Percentiles rank a stretch among this genome's conserved stretches.
Conservation (phyloP, 1,140 invertebrate genomes). For the Tetramorium simillimum region DNA sequence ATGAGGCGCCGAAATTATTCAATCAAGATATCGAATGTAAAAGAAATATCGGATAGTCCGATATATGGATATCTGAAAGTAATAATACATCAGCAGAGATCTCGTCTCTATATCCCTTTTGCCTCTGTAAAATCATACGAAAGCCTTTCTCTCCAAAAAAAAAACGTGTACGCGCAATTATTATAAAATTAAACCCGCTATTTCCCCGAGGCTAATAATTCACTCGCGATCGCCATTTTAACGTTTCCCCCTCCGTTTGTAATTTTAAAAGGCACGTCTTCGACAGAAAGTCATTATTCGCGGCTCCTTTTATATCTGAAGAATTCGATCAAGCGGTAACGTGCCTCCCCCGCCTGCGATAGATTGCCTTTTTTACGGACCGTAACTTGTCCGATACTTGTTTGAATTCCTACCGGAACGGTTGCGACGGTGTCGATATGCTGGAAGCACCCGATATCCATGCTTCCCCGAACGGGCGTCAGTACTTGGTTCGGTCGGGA, state of each 20-base stretch:
- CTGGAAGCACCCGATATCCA: constrained; percentile 19
- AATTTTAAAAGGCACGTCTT: neutral
- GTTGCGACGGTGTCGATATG: constrained; percentile 17
- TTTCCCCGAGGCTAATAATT: neutral
- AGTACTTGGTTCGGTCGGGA: constrained; percentile 25
- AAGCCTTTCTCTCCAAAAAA: neutral
- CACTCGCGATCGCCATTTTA: neutral
- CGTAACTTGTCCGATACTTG: constrained; percentile 30
- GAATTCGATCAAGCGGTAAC: neutral
- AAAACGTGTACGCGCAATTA: neutral
- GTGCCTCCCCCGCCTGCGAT: neutral
- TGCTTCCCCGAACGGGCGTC: constrained; percentile 1
- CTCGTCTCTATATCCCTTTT: neutral
- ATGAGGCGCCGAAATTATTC: neutral
- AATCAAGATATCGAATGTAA: neutral
- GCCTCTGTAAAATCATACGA: neutral
- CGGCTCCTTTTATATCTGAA: neutral
- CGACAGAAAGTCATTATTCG: constrained; percentile 1
- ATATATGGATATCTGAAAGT: neutral
- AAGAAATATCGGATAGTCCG: neutral
- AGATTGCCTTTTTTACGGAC: constrained; percentile 6
- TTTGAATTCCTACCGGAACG: constrained; percentile 24
- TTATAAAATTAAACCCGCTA: neutral
- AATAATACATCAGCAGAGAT: neutral
- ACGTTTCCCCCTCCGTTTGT: neutral